Base-by-base conservation (phyloP, 2,888 invertebrate species). In the Pristionchus exspectatus region DNA sequence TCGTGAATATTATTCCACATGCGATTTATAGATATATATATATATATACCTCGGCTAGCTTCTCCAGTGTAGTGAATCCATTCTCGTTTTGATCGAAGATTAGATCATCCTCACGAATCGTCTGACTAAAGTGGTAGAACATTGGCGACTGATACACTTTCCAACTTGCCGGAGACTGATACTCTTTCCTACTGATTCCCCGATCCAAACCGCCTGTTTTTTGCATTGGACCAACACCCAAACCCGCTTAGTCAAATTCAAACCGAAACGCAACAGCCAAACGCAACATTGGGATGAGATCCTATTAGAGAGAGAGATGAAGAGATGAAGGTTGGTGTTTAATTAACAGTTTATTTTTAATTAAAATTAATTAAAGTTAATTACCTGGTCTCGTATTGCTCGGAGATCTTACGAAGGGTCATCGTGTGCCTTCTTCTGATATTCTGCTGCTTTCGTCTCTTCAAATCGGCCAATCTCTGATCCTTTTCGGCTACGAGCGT, bases 371-470 rank as follows among this genome's bases (percentile, higher is more conserved):
- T 44, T 44, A 44, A 12, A 24, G 44, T 44, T 81, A 50, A 24
- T 66, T 44, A 88, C 87, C 87, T 88, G 30, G 87, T 90, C 63
- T 90, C 90, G 59, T 90, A 90, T 33, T 90, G 90, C 69, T 90
- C 90, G 30, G 90, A 90, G 66, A 90, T 90, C 74, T 90, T 90
- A 14, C 90, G n/a, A 16, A 90, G 85, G 12, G 87, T 90, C 69
- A 87, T 86, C 86, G 87, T 74, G 74, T 72, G 74, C 18, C 87
- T 10, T 30, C 87, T 72, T 33, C 74, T n/a, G 54, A 88, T 88
- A 50, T 88, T 88, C 56, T 72, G 74, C 56, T 88, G 87, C 56
- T 88, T 88, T 44, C 56, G 18, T 44, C 87, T 50, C 56, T 88
- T 88, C n/a, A 88, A 56, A 16, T 88, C 87, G 16, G 87, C 87